Base-by-base conservation (phyloP, 2,113 vertebrate species). In the Sapayoa aenigma region DNA sequence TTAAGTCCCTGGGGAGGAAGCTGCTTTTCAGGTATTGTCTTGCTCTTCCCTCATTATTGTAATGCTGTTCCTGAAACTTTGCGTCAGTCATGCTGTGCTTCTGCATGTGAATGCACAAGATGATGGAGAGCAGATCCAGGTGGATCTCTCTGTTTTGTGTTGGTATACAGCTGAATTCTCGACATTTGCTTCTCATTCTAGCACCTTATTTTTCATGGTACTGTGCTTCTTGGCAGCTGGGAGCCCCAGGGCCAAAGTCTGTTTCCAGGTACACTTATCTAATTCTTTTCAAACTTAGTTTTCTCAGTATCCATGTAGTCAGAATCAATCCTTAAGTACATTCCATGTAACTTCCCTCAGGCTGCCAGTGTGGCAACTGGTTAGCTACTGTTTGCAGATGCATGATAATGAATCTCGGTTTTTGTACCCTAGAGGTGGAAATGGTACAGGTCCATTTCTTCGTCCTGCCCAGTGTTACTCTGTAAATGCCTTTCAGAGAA, bases 111-210 rank as follows among this genome's bases (percentile, higher is more conserved):
- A 93, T 93, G 73, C 33, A 37, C 33, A 73, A 91, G 90, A 94
- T 96, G 95, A 69, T 87, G 88, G 88, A 77, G 96, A 94, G 84
- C 95, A 96, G 73, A 93, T 96, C 95, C 93, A 81, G 79, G 53
- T 93, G 86, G 94, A 90, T 84, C 93, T 94, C 92, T 79, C 78
- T 87, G 62, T 75, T 93, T 90, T 95, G 83, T 96, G 96, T 95
- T 72, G 76, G 44, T 65, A 53, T 81, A 81, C 46, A 39, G 84
- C 8, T 72, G 75, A 93, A 92, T 89, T 84, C 76, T 84, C 93
- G 60, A 84, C 7, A 22, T 89, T 65, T 89, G 65, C 52, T 67
- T 81, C 76, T 90, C 6, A 2, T 69, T 80, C 66, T 33, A 76
- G 86, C 39, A 56, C 53, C 58, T 97, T 33, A 69, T 76, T 84